A percentile compares a stretch with the other conserved stretches of the same genome.
These are phyloP conservation scores for Luffia ferchaultella DNA, from an alignment of 2,888 invertebrate species.

Conservation along the genomic window DNA sequence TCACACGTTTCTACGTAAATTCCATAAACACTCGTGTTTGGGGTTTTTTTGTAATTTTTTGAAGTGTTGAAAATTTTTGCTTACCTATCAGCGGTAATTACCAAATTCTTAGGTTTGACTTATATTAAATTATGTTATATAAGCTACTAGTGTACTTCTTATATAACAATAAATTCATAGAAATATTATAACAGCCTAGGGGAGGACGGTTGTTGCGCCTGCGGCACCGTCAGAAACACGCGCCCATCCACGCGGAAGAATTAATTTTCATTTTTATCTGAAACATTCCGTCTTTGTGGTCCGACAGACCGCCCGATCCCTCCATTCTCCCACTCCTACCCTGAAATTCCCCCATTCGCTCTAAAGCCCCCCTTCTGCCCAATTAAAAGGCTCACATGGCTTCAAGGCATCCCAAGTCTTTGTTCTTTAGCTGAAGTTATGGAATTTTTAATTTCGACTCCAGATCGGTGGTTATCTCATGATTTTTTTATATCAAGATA, in stretches of 20 bases:
- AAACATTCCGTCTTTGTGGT: conserved; percentile 64
- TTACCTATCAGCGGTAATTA: too few relatives aligned
- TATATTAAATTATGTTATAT: too few relatives aligned
- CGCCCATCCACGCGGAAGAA: conserved; percentile 64
- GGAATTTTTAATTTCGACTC: conserved; percentile 52
- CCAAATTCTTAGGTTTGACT: too few relatives aligned
- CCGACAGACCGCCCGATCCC: conserved; percentile 3
- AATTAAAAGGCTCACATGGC: not conserved
- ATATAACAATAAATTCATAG: too few relatives aligned
- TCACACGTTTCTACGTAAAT: too few relatives aligned
- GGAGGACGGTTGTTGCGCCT: conserved; percentile 26
- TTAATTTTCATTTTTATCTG: conserved; percentile 69
- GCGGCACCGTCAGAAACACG: conserved; percentile 64
- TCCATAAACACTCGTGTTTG: too few relatives aligned
- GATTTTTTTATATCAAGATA: not conserved
- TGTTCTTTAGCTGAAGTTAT: conserved; percentile 35
- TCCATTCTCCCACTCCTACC: not conserved
- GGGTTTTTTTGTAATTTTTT: too few relatives aligned
- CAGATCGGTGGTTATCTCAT: not conserved
- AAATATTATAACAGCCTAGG: conserved; percentile 8
- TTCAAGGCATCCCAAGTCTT: not conserved
- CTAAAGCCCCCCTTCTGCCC: not conserved
- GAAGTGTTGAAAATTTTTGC: too few relatives aligned
- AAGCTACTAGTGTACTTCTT: too few relatives aligned
- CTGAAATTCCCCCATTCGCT: not conserved